Conservation (phyloP, 2,888 invertebrate genomes). For the Oligia fasciuncula region DNA sequence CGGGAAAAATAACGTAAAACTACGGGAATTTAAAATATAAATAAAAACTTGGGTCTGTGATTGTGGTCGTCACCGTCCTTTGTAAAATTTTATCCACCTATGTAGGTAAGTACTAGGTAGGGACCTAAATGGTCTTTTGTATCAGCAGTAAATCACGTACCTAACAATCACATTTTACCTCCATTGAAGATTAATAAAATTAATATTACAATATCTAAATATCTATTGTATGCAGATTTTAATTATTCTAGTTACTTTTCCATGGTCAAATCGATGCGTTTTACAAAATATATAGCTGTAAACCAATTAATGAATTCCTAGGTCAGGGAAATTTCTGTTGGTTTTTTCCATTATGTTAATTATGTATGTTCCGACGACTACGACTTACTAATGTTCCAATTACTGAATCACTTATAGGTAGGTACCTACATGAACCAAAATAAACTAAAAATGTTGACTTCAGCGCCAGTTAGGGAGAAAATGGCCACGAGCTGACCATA, state of each 20-base stretch:
- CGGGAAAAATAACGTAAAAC: too few relatives aligned
- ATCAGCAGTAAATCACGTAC: background rate
- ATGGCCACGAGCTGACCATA: too few relatives aligned
- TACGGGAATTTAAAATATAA: background rate
- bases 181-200: background rate
- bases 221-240: slow-evolving; percentile 33
- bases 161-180: background rate
- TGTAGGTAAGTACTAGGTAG: background rate
- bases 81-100: background rate
- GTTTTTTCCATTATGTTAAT: slow-evolving; percentile 3
- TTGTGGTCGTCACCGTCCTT: background rate
- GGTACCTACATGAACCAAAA: too few relatives aligned
- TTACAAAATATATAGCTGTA: background rate
- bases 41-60: background rate
- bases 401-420: too few relatives aligned
- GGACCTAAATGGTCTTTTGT: background rate
- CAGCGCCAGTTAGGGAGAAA: too few relatives aligned
- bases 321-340: background rate
- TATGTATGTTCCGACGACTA: too few relatives aligned
- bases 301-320: slow-evolving; percentile 10
- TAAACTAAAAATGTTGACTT: too few relatives aligned
- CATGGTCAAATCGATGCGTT: slow-evolving; percentile 6
- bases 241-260: slow-evolving; percentile 22
- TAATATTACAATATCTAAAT: background rate
- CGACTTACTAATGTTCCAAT: too few relatives aligned